Evolutionary conservation across 2,888 invertebrate genomes (phyloP).

Genomic region (Hirtodrosophila histrioides): DNA sequence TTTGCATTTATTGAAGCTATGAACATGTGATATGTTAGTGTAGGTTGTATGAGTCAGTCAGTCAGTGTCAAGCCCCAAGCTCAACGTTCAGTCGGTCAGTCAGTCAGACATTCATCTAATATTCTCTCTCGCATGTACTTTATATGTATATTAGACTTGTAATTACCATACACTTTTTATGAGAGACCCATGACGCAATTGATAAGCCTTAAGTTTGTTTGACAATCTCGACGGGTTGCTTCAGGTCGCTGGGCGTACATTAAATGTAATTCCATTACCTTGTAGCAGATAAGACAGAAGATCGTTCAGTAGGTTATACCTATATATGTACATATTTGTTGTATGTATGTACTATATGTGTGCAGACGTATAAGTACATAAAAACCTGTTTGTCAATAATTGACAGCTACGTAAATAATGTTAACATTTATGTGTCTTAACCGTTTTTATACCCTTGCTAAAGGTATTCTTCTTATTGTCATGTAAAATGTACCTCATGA

Average conservation of each 20-base stretch:
- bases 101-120: constrained; percentile 22
- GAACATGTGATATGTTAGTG: constrained; percentile 51
- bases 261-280: constrained; percentile 48
- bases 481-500: too few relatives aligned
- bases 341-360: background rate
- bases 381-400: constrained; percentile 71
- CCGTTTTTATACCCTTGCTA: constrained; percentile 20
- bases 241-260: constrained; percentile 4
- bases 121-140: too few relatives aligned
- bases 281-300: constrained; percentile 37
- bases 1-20: constrained; percentile 57
- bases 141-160: constrained; percentile 8
- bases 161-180: constrained; percentile 19
- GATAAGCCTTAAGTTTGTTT: constrained; percentile 56
- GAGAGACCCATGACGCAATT: constrained; percentile 50
- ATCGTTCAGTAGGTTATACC: constrained; percentile 39
- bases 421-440: constrained; percentile 59
- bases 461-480: background rate
- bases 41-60: constrained; percentile 60
- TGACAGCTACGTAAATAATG: constrained; percentile 75
- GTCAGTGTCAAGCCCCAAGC: constrained; percentile 34
- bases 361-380: constrained; percentile 17
- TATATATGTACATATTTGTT: constrained; percentile 4
- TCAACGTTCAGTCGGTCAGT: constrained; percentile 38
- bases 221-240: constrained; percentile 13